Evolutionary conservation across 2,797 vertebrate genomes (phyloP).

Genomic region (Muraenolepis orangiensis): DNA sequence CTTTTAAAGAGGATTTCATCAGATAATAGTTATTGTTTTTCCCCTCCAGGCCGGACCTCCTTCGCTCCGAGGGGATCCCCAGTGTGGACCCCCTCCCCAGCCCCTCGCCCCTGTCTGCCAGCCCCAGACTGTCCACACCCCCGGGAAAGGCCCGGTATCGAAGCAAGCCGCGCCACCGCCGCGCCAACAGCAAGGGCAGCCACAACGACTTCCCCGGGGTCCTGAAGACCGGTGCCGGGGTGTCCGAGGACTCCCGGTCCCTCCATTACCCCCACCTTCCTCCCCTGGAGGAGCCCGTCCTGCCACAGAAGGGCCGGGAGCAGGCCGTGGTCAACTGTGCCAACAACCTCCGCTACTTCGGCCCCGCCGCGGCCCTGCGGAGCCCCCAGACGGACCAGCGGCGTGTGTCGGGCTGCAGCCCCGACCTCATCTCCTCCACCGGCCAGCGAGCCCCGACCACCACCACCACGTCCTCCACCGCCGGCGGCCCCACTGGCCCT

Average conservation of each 20-base stretch:
- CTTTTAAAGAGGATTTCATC: too few species aligned
- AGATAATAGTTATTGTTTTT: conserved; percentile 11
- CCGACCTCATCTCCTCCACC: conserved; percentile 90
- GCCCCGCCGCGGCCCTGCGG: conserved; percentile 88
- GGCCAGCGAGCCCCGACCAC: conserved; percentile 68
- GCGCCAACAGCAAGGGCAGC: conserved; percentile 94
- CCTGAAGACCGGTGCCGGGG: conserved; percentile 74
- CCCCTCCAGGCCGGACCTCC: conserved; percentile 84
- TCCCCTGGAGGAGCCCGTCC: conserved; percentile 55
- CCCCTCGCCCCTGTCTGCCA: conserved; percentile 74
- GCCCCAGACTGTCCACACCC: conserved; percentile 79
- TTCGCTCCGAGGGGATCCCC: conserved; percentile 91
- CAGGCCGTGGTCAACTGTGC: conserved; percentile 87
- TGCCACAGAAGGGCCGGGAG: conserved; percentile 77
- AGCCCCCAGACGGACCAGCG: conserved; percentile 93
- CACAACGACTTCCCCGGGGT: conserved; percentile 85
- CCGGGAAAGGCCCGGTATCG: conserved; percentile 88
- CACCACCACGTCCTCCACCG: conserved; percentile 74
- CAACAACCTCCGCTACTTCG: conserved; percentile 93
- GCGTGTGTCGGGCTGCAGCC: conserved; percentile 82
- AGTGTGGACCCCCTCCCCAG: conserved; percentile 79
- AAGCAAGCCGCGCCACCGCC: conserved; percentile 92
- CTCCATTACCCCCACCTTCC: conserved; percentile 54
- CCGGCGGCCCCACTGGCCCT: conserved; percentile 67
- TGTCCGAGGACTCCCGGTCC: conserved; percentile 69